Percentiles rank a stretch among this genome's conserved stretches.
phyloP scores from a whole-genome alignment of 2,113 vertebrate species.

The Halcyon malimbica region DNA sequence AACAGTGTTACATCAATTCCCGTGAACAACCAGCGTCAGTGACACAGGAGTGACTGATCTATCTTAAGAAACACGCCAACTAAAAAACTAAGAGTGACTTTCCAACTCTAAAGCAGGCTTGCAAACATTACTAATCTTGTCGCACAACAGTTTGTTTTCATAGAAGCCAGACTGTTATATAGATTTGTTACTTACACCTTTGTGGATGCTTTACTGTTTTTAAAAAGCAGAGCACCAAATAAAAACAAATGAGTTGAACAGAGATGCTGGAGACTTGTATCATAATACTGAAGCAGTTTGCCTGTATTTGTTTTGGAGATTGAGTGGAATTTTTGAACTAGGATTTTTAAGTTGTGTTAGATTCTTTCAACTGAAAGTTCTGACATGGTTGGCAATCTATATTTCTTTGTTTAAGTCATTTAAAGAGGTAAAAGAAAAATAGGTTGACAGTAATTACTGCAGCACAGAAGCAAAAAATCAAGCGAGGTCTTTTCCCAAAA shows the following conservation, averaged over 20 bases:
- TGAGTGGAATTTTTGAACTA: neutral
- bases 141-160: neutral
- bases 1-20: neutral
- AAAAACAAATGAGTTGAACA: neutral
- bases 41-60: neutral
- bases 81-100: neutral
- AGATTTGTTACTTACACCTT: neutral
- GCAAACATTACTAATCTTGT: neutral
- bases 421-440: neutral
- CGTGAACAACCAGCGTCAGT: neutral
- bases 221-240: neutral
- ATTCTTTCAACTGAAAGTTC: neutral
- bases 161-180: neutral
- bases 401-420: neutral
- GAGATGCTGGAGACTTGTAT: neutral
- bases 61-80: neutral
- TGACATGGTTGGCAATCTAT: neutral
- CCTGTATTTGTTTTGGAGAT: neutral
- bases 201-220: neutral
- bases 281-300: neutral
- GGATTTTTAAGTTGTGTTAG: neutral
- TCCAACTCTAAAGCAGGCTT: neutral
- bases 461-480: neutral
- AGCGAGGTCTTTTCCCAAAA: neutral
- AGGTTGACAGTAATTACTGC: neutral